phyloP scores from a whole-genome alignment of 2,888 invertebrate genomes.

The Orthosia cruda region DNA sequence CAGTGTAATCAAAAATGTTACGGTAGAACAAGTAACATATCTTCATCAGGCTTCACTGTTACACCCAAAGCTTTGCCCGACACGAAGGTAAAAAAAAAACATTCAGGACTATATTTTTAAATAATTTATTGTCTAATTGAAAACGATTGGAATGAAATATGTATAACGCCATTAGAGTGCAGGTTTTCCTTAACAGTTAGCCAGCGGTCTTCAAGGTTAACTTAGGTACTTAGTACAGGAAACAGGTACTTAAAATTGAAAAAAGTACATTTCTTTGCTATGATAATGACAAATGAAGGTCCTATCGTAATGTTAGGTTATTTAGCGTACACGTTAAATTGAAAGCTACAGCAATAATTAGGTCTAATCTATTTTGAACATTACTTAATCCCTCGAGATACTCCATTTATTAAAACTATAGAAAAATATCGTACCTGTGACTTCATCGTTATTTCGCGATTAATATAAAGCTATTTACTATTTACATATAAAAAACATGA shows the following conservation, averaged over 20 bases:
- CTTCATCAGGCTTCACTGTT: not conserved
- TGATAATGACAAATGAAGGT: not conserved
- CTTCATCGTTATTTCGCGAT: not conserved
- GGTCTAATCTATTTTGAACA: not conserved
- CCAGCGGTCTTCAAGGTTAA: slow-evolving; percentile 2
- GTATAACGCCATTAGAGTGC: not conserved
- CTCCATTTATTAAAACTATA: slow-evolving; percentile 8
- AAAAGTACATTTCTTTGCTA: slow-evolving; percentile 2
- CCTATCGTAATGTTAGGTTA: not conserved
- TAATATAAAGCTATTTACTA: not conserved
- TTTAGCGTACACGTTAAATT: slow-evolving; percentile 3
- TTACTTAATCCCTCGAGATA: not conserved
- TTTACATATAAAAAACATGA: not conserved
- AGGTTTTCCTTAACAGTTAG: slow-evolving; percentile 3
- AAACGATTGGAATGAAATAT: slow-evolving; percentile 7
- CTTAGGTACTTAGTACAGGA: not conserved
- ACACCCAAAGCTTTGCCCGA: not conserved
- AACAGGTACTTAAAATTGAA: not conserved
- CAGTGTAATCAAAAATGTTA: not conserved
- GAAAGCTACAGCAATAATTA: slow-evolving; percentile 1
- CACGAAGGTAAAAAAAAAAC: slow-evolving; percentile 1
- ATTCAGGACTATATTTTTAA: not conserved
- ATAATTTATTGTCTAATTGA: slow-evolving; percentile 31
- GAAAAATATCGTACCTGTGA: not conserved
- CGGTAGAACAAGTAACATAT: not conserved